Evolutionary conservation across 2,888 invertebrate genomes (phyloP).

Genomic region (Erebia palarica): DNA sequence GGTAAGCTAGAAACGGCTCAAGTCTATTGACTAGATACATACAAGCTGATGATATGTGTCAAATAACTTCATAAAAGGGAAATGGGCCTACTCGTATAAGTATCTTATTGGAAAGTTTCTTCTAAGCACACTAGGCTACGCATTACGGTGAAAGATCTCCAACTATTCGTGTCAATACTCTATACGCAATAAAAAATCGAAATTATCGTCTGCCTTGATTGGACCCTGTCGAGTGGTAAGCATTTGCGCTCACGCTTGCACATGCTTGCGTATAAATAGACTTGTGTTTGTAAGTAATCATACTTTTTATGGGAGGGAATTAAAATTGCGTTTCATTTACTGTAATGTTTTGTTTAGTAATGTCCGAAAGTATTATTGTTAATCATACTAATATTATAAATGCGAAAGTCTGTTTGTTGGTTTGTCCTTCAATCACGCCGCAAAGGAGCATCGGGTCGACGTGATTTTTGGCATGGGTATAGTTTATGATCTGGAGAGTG

Average conservation of each 20-base stretch:
- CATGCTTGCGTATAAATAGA: conserved; percentile 23
- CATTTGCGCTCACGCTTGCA: conserved; percentile 12
- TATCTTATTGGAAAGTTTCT: conserved; percentile 14
- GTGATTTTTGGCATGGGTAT: too few species aligned
- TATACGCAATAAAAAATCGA: conserved; percentile 12
- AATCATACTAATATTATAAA: too few species aligned
- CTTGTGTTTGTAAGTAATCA: conserved; percentile 9
- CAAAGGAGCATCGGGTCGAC: too few species aligned
- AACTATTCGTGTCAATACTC: conserved; percentile 16
- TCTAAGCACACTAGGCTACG: background rate
- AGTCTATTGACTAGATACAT: background rate
- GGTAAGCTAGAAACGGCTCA: background rate
- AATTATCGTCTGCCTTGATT: conserved; percentile 16
- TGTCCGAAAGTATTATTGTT: too few species aligned
- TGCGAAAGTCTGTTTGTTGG: too few species aligned
- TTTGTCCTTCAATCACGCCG: too few species aligned
- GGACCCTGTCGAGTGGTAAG: conserved; percentile 9
- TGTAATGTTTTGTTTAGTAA: too few species aligned
- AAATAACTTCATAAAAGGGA: background rate
- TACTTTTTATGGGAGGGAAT: background rate
- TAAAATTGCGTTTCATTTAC: background rate
- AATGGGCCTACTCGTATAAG: background rate
- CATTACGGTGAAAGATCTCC: conserved; percentile 1
- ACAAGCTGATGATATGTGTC: background rate
- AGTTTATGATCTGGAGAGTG: too few species aligned